Evolutionary conservation across 2,113 vertebrate species (phyloP).

Genomic region (Columbina picui): DNA sequence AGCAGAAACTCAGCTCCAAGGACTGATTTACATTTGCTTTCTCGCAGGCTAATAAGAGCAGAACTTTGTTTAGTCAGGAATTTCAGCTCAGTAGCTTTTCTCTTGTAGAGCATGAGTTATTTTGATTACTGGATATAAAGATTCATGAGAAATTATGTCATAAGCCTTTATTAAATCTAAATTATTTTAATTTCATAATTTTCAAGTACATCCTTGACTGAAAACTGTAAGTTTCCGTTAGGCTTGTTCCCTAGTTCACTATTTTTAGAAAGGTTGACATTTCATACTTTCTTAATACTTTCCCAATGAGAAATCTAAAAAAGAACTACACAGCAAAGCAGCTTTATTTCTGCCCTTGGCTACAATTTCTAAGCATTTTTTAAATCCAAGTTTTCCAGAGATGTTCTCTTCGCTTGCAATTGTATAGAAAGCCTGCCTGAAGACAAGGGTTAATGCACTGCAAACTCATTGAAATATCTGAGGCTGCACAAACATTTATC

Average conservation of each 20-base stretch:
- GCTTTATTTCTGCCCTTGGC: constrained; percentile 1
- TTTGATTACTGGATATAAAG: not conserved
- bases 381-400: not conserved
- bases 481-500: constrained; percentile 30
- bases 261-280: not conserved
- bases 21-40: not conserved
- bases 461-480: not conserved
- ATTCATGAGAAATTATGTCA: not conserved
- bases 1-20: not conserved
- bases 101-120: not conserved
- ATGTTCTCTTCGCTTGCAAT: not conserved
- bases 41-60: not conserved
- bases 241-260: not conserved
- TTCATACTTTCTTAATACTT: not conserved
- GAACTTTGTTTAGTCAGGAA: not conserved
- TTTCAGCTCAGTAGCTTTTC: not conserved
- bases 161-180: not conserved
- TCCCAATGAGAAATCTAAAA: not conserved
- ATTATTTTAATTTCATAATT: not conserved
- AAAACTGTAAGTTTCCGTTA: not conserved
- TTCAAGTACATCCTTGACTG: not conserved
- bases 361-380: constrained; percentile 24
- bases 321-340: not conserved
- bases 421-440: not conserved
- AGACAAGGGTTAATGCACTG: not conserved